phyloP scores from a whole-genome alignment of 2,888 invertebrate species.

The Dioctria linearis region DNA sequence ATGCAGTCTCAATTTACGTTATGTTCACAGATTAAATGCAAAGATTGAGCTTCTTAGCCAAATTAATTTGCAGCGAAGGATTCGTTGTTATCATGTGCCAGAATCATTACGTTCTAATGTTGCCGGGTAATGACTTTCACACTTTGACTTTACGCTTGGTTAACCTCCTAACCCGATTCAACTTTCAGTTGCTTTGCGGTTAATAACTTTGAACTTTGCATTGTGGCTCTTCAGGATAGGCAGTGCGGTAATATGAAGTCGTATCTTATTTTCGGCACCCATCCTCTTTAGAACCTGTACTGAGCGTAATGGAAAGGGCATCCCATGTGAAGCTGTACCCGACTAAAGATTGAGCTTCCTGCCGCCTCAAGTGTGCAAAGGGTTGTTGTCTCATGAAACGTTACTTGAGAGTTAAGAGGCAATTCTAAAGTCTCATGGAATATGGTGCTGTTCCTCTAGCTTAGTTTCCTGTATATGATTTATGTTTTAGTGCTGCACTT shows the following conservation, averaged over 20 bases:
- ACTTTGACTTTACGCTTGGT: conserved; percentile 28
- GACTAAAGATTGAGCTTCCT: not conserved
- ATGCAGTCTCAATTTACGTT: conserved; percentile 21
- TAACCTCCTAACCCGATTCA: conserved; percentile 32
- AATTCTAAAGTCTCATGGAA: not conserved
- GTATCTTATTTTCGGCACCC: conserved; percentile 23
- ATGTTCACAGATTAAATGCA: conserved; percentile 15
- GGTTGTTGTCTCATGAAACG: not conserved
- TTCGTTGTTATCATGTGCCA: conserved; percentile 5
- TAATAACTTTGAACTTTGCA: conserved; percentile 29
- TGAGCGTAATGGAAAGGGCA: not conserved
- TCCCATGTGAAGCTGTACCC: not conserved
- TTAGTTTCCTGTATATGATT: conserved; percentile 6
- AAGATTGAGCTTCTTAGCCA: conserved; percentile 13
- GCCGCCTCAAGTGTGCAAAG: not conserved
- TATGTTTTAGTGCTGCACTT: conserved; percentile 14
- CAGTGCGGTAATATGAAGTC: no score
- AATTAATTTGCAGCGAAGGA: conserved; percentile 27
- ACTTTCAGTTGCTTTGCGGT: conserved; percentile 11
- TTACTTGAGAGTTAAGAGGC: not conserved
- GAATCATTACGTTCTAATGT: conserved; percentile 22
- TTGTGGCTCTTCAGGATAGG: not conserved
- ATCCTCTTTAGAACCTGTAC: not conserved
- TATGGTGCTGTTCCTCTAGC: not conserved
- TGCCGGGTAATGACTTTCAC: conserved; percentile 26